Base-by-base conservation (phyloP, 2,113 vertebrate genomes). In the Phoxinus phoxinus region DNA sequence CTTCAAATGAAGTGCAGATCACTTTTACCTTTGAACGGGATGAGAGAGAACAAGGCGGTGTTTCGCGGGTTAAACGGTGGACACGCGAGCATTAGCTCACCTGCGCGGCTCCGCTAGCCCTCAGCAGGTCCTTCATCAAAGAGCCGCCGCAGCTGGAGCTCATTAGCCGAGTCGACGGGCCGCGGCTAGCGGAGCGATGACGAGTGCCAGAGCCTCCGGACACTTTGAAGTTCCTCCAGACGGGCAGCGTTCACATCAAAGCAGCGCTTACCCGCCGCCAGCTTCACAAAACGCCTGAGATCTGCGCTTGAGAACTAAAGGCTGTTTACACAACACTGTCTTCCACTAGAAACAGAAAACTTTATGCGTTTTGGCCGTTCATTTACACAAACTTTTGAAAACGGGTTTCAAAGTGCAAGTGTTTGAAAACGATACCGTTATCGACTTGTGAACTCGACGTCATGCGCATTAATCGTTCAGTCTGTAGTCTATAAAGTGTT, bases 221-320 rank as follows among this genome's bases (percentile, higher is more conserved):
- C 83, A 86, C 89, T 90, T 90, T 90, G 85, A 88, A 86, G 88
- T 89, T 86, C 56, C 78, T 53, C 86, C 86, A 87, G 86, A 84
- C 74, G 84, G 86, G 84, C 82, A 85, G 56, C 73, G 51, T 56
- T 53, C 56, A 82, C 78, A 86, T 90, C 87, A 92, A 83, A 88
- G 89, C 74, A 69, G 67, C 65, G 41, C 76, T 32, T 56, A 56
- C 17, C 17, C 6, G 6, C 5, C 7, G 21, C 51, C 51, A 53
- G 17, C 53, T 19, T 15, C 61, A 0, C 30, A 67, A 25, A 65
- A 30, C 10, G 30, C 27, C 6, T 17, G 4, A 59, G 25, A 61
- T 61, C 3, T 25, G 4, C 58, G 0, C 25, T 61, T 25, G 58
- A 12, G 9, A 71, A 71, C 32, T 21, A 32, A 51, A 12, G 41